Evolutionary conservation across 2,888 invertebrate genomes (phyloP).

Genomic region (Mesoligia furuncula): DNA sequence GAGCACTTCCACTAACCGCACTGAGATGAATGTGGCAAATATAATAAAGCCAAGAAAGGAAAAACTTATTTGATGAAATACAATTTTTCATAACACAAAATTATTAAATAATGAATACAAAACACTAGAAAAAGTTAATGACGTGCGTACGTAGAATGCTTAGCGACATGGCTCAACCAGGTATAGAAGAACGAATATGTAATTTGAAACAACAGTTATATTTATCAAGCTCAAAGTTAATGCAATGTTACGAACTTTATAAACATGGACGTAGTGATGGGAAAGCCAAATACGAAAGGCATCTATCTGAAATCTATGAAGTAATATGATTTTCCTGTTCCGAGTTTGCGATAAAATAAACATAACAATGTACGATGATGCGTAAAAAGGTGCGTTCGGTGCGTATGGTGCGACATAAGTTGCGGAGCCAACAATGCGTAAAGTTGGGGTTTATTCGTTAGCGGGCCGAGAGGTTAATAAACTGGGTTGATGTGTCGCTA

Average conservation of each 20-base stretch:
- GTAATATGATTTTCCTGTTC: slow-evolving; percentile 62
- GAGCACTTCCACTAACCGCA: too few species aligned
- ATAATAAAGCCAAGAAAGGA: not conserved
- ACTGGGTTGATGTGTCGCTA: slow-evolving; percentile 44
- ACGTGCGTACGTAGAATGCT: not conserved
- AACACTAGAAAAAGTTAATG: not conserved
- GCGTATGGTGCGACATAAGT: slow-evolving; percentile 55
- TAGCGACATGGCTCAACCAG: not conserved
- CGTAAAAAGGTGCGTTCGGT: slow-evolving; percentile 61
- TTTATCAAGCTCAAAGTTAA: slow-evolving; percentile 11
- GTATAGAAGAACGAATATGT: not conserved
- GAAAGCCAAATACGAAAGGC: slow-evolving; percentile 14
- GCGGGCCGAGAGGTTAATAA: slow-evolving; percentile 55
- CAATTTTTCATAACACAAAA: not conserved
- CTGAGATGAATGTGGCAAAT: not conserved
- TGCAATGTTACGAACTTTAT: not conserved
- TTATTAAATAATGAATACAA: not conserved
- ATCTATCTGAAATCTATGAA: slow-evolving; percentile 50
- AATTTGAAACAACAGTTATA: slow-evolving; percentile 2
- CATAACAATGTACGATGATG: slow-evolving; percentile 66
- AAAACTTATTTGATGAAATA: not conserved
- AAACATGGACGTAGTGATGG: slow-evolving; percentile 10
- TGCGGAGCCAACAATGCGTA: slow-evolving; percentile 65
- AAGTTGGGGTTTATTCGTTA: slow-evolving; percentile 65
- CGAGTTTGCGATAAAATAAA: slow-evolving; percentile 66